Conservation (phyloP, 2,113 vertebrate genomes). For the Panthera uncia region DNA sequence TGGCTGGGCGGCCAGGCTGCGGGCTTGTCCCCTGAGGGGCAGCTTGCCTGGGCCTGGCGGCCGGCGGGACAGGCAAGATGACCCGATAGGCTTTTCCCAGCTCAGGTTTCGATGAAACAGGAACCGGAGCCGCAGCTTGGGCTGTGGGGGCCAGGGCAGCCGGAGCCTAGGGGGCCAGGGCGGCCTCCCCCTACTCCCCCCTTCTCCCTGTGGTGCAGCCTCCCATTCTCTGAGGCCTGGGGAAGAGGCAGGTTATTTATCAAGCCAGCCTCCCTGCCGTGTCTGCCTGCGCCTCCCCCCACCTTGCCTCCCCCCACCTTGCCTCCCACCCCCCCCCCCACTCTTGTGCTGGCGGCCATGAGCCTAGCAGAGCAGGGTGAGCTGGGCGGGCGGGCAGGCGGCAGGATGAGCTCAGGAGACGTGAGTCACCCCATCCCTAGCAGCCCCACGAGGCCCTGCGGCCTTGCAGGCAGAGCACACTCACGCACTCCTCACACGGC, state of each 20-base stretch:
- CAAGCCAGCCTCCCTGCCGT: slow-evolving; percentile 69
- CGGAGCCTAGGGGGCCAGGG: slow-evolving; percentile 55
- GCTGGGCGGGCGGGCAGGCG: slow-evolving; percentile 72
- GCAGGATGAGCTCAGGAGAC: slow-evolving; percentile 78
- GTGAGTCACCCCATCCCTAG: slow-evolving; percentile 78
- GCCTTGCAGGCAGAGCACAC: slow-evolving; percentile 58
- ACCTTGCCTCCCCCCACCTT: neutral
- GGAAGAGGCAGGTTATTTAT: slow-evolving; percentile 81
- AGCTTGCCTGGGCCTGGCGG: slow-evolving; percentile 78
- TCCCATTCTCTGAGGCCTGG: slow-evolving; percentile 62
- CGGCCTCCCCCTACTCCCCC: neutral
- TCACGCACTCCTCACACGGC: slow-evolving; percentile 34
- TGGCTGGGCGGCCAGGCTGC: slow-evolving; percentile 68
- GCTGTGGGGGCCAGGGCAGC: slow-evolving; percentile 69
- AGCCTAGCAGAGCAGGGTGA: slow-evolving; percentile 79
- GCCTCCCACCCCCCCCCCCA: neutral
- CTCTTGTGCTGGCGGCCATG: slow-evolving; percentile 58
- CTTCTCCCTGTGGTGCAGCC: neutral
- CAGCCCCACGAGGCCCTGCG: slow-evolving; percentile 63
- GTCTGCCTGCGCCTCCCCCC: slow-evolving; percentile 44
- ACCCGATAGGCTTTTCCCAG: slow-evolving; percentile 82
- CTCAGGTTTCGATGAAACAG: slow-evolving; percentile 81
- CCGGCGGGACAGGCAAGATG: slow-evolving; percentile 78
- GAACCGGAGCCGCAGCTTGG: slow-evolving; percentile 73
- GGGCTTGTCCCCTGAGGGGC: slow-evolving; percentile 78